A percentile compares a stretch with the other conserved stretches of the same genome.
These are phyloP conservation scores for Drosophila greeni DNA, from an alignment of 2,888 invertebrate species.

Conservation along the genomic window DNA sequence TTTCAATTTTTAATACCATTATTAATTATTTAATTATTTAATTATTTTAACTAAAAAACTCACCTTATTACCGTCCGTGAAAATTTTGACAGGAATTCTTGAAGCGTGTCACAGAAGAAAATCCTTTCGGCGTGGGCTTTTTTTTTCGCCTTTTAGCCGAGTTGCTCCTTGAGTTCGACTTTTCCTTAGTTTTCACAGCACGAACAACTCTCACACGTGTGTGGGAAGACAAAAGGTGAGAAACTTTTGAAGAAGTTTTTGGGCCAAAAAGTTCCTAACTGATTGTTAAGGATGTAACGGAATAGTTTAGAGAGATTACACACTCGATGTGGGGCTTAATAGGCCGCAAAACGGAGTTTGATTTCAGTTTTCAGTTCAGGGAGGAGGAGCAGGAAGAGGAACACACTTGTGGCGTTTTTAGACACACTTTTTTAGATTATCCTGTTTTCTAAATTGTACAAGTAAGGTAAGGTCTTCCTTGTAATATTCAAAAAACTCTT, in stretches of 20 bases:
- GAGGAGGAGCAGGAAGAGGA: neutral
- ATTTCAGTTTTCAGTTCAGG: conserved; percentile 18
- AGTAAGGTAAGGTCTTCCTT: neutral
- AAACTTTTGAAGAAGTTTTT: conserved; percentile 54
- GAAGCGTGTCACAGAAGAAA: conserved; percentile 69
- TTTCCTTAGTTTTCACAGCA: conserved; percentile 22
- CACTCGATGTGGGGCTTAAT: conserved; percentile 76
- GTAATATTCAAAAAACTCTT: neutral
- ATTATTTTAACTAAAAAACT: conserved; percentile 34
- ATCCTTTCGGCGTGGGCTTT: conserved; percentile 53
- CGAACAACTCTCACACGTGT: conserved; percentile 24
- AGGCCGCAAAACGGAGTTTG: conserved; percentile 21
- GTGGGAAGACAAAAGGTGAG: conserved; percentile 43
- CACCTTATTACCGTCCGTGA: conserved; percentile 80
- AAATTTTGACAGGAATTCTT: conserved; percentile 78
- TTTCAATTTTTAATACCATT: too few relatives aligned
- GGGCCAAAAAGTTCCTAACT: conserved; percentile 33
- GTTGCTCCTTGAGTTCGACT: conserved; percentile 13
- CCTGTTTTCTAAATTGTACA: too few relatives aligned
- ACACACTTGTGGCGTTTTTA: conserved; percentile 16
- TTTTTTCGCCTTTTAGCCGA: conserved; percentile 18
- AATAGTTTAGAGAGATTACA: conserved; percentile 35
- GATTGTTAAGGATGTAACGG: conserved; percentile 18
- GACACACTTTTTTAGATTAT: neutral
- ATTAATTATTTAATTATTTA: too few relatives aligned